phyloP scores from a whole-genome alignment of 2,888 invertebrate genomes.

The Apantesis nais region DNA sequence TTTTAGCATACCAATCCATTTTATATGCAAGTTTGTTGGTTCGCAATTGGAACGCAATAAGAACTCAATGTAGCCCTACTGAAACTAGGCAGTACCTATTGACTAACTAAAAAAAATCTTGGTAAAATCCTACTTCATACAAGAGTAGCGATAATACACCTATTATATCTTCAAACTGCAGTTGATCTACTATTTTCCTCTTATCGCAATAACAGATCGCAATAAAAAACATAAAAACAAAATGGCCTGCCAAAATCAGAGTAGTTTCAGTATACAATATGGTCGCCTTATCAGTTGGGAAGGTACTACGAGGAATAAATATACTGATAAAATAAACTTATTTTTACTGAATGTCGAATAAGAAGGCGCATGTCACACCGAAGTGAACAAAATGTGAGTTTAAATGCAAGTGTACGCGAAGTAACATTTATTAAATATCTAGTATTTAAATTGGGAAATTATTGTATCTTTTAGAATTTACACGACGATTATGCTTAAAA shows the following conservation, averaged over 20 bases:
- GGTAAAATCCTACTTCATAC: neutral
- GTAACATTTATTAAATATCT: too few species aligned
- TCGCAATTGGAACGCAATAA: too few species aligned
- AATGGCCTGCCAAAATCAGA: constrained; percentile 63
- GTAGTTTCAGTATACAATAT: constrained; percentile 58
- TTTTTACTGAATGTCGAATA: constrained; percentile 76
- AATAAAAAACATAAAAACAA: constrained; percentile 45
- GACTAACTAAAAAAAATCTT: neutral
- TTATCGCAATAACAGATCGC: constrained; percentile 46
- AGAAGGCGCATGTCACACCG: constrained; percentile 63
- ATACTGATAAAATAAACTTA: constrained; percentile 80
- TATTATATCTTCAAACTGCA: neutral
- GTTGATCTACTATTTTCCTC: neutral
- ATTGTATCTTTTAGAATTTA: too few species aligned
- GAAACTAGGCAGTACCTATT: neutral
- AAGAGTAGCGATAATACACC: neutral
- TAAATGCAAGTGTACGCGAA: neutral
- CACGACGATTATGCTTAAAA: too few species aligned
- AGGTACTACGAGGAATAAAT: constrained; percentile 72
- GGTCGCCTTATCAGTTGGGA: constrained; percentile 69
- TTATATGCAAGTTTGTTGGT: too few species aligned
- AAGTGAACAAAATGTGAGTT: constrained; percentile 19
- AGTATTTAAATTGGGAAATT: too few species aligned
- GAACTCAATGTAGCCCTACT: too few species aligned
- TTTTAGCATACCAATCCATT: too few species aligned